Evolutionary conservation across 2,113 vertebrate species (phyloP), one percentile per base, ranked within the genome.

Genomic region (Corythoichthys intestinalis): DNA sequence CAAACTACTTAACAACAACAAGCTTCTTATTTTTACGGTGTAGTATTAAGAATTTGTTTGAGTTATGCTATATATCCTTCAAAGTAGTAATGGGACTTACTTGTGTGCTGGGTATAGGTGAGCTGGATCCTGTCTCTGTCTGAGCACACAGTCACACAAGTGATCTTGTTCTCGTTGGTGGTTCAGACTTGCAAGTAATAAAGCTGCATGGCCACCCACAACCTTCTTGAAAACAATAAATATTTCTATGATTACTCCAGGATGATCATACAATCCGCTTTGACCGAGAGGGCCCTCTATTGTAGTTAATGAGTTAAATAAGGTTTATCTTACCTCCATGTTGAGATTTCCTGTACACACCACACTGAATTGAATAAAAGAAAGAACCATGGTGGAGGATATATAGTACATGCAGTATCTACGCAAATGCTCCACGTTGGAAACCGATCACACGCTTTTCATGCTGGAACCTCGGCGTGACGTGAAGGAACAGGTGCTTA

Each of bases 81-180:
- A 5, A 13, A 58, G 56, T 35, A 37, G 46, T 56, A 2, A 13
- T 57, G n/a, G 47, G 53, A 37, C 72, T 85, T 58, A 89, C 86
- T 79, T 90, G 79, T 92, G 90, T 71, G 87, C 91, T 46, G 82
- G 80, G 62, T 88, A 87, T 12, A 92, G 82, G 1, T 70, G 82
- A 39, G 70, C 76, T 2, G 87, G 81, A 41, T 58, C 72, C 20
- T 81, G 66, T 46, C 64, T 76, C 50, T 79, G 73, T 70, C 66
- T 85, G 68, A 91, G 73, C 38, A 92, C 88, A 72, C 90, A 88
- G 79, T 92, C 90, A 77, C 89, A 91, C 70, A 89, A 90, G 39
- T 77, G 74, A 46, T 81, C 86, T 49, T 14, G 70, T 48, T 81
- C 56, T 76, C 91, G 77, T 70, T 90, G 90, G 54, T 65, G n/a